A percentile compares a stretch with the other conserved stretches of the same genome.
Evolutionary conservation across 1,140 invertebrate species (phyloP).

Genomic region (Ericerus pela): DNA sequence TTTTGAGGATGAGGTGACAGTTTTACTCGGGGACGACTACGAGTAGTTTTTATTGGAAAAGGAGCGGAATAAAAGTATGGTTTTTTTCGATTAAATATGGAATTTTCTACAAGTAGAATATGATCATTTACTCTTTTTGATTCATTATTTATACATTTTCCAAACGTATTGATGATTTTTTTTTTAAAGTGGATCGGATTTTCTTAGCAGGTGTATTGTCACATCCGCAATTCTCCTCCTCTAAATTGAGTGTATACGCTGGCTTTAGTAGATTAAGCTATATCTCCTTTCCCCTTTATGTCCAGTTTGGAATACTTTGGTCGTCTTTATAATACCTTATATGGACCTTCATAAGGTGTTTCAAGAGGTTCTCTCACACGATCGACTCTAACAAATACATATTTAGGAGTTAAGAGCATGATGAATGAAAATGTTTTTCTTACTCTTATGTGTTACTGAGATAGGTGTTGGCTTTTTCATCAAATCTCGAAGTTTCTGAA

Average conservation of each 20-base stretch:
- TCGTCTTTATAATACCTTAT: background rate
- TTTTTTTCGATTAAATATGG: background rate
- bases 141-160: no score
- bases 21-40: no score
- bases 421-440: no score
- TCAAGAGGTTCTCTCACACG: background rate
- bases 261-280: conserved; percentile 7
- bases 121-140: no score
- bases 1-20: no score
- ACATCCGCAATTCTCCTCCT: no score
- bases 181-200: no score
- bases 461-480: background rate
- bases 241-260: no score
- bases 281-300: conserved; percentile 2
- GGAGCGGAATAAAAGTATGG: background rate
- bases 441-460: background rate
- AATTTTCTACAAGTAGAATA: background rate
- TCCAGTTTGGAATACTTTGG: background rate
- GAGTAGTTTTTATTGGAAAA: background rate
- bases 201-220: no score
- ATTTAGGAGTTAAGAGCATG: conserved; percentile 1
- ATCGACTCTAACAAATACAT: conserved; percentile 13
- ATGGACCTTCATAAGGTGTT: conserved; percentile 9
- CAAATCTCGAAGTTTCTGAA: no score
- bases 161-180: no score